These are phyloP conservation scores for Arenaria interpres DNA, from an alignment of 2,113 vertebrate species.

Conservation along the genomic window DNA sequence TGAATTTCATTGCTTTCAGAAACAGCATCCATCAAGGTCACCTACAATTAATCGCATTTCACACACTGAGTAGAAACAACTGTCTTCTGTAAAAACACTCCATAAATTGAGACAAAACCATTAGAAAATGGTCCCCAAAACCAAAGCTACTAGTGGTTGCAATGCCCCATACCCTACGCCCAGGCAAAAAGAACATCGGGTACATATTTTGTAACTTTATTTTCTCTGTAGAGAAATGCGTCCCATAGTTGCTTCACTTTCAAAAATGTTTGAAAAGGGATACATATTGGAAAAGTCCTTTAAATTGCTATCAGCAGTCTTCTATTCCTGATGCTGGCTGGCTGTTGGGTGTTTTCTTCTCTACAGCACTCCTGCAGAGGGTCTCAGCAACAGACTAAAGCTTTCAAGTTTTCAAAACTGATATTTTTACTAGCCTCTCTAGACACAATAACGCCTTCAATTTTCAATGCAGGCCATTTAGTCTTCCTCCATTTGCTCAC, in stretches of 20 bases:
- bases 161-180: neutral
- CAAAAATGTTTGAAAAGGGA: neutral
- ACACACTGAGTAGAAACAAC: neutral
- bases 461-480: neutral
- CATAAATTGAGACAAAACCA: neutral
- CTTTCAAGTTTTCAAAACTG: neutral
- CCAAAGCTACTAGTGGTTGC: neutral
- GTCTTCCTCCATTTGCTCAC: neutral
- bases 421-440: neutral
- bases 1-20: conserved; percentile 9
- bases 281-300: neutral
- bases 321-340: neutral
- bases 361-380: neutral
- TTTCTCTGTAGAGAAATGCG: neutral
- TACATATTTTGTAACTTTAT: neutral
- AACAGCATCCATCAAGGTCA: conserved; percentile 8
- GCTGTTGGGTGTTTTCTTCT: neutral
- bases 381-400: neutral
- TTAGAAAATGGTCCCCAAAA: neutral
- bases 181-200: neutral
- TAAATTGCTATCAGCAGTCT: neutral
- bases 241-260: neutral
- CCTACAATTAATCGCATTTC: conserved; percentile 9
- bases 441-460: neutral
- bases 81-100: neutral